phyloP scores from a whole-genome alignment of 2,113 vertebrate species.

The Perca flavescens region DNA sequence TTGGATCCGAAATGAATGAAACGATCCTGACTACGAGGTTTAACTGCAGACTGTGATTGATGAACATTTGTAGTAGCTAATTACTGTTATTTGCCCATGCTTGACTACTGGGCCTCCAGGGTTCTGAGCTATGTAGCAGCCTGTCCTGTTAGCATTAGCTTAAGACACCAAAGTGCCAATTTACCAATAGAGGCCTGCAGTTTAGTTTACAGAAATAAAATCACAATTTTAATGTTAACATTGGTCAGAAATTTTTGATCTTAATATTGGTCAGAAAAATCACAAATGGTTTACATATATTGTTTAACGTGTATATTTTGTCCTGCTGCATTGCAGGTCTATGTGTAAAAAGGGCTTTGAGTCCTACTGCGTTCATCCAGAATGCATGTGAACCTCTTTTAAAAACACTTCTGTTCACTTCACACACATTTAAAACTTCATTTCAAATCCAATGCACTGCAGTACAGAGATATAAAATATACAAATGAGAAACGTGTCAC shows the following conservation, averaged over 20 bases:
- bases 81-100: not conserved
- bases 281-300: too few relatives aligned
- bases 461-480: not conserved
- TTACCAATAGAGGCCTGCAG: not conserved
- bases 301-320: not conserved
- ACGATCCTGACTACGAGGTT: not conserved
- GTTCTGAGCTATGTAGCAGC: not conserved
- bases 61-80: not conserved
- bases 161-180: not conserved
- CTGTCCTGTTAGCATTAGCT: not conserved
- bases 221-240: too few relatives aligned
- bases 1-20: not conserved
- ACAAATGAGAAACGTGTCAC: not conserved
- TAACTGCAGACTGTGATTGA: not conserved
- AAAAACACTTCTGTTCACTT: not conserved
- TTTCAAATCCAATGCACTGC: not conserved
- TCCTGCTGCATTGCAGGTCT: not conserved
- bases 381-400: too few relatives aligned
- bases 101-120: not conserved
- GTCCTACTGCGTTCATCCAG: not conserved
- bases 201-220: not conserved
- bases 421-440: not conserved
- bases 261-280: not conserved
- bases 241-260: not conserved
- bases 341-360: too few relatives aligned